Percentiles rank a stretch among this genome's conserved stretches.
Evolutionary conservation across 64 coral and sea anemone species (phyloP).

Genomic region (Pocillopora verrucosa): DNA sequence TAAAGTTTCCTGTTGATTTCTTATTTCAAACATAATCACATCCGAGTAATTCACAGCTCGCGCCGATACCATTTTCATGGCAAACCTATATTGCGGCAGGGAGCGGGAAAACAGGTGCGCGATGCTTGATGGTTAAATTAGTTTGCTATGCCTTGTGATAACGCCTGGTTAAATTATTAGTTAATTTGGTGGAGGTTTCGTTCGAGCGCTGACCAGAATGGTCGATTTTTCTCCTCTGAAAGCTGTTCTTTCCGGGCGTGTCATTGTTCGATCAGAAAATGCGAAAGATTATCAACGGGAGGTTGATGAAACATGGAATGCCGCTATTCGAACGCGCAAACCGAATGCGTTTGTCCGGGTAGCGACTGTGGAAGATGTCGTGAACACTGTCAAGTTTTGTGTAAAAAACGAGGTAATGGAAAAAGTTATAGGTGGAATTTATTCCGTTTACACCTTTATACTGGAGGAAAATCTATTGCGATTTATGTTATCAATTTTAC

Average conservation of each 20-base stretch:
- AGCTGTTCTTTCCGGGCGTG: constrained; percentile 9
- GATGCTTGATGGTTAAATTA: too few species aligned
- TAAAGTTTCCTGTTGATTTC: too few species aligned
- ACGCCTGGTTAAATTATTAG: constrained; percentile 13
- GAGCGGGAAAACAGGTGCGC: too few species aligned
- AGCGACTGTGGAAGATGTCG: constrained; percentile 23
- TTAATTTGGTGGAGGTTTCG: not conserved
- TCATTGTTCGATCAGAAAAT: constrained; percentile 38
- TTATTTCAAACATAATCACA: too few species aligned
- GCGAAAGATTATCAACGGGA: constrained; percentile 1
- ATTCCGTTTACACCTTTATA: not conserved
- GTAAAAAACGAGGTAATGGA: constrained; percentile 37
- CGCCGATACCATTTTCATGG: too few species aligned
- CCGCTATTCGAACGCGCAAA: not conserved
- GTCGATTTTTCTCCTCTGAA: constrained; percentile 35
- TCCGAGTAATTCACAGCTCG: too few species aligned
- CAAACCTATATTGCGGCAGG: too few species aligned
- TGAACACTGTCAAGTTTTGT: constrained; percentile 53
- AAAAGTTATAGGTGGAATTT: not conserved
- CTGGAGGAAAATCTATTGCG: too few species aligned
- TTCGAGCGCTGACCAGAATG: not conserved
- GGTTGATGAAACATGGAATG: constrained; percentile 58
- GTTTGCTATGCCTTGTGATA: not conserved
- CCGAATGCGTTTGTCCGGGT: constrained; percentile 24
- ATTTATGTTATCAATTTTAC: too few species aligned